These are phyloP conservation scores for Chymomyza caudatula DNA, from an alignment of 2,888 invertebrate species.

Conservation along the genomic window DNA sequence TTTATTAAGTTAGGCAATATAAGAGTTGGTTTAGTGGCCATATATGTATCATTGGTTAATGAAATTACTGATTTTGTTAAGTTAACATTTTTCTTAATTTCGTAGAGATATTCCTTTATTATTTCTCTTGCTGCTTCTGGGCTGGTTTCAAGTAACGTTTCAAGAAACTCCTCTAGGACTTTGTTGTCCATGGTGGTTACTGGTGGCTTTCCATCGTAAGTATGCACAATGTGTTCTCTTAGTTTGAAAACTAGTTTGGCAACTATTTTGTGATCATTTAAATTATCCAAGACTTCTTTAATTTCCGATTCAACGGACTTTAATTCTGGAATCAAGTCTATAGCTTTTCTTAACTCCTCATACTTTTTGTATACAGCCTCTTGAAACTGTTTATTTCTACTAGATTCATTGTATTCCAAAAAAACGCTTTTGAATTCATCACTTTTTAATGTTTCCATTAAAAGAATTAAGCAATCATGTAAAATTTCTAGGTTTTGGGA, in stretches of 20 bases:
- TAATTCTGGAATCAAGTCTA: slow-evolving; percentile 15
- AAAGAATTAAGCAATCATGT: slow-evolving; percentile 31
- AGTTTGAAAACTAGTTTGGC: slow-evolving; percentile 66
- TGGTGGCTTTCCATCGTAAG: slow-evolving; percentile 59
- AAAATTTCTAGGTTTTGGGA: slow-evolving; percentile 52
- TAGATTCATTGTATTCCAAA: slow-evolving; percentile 10
- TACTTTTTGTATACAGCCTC: slow-evolving; percentile 20
- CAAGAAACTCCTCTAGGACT: slow-evolving; percentile 42
- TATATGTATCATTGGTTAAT: slow-evolving; percentile 31
- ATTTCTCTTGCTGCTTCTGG: slow-evolving; percentile 39
- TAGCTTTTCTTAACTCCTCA: background rate
- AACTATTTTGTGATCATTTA: slow-evolving; percentile 37
- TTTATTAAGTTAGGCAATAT: slow-evolving; percentile 42
- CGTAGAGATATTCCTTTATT: slow-evolving; percentile 26
- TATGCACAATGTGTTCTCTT: slow-evolving; percentile 73
- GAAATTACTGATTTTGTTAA: slow-evolving; percentile 33
- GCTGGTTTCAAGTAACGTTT: slow-evolving; percentile 33
- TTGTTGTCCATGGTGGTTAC: slow-evolving; percentile 30
- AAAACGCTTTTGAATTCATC: slow-evolving; percentile 1
- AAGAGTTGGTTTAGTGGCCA: slow-evolving; percentile 35
- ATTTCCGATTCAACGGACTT: background rate
- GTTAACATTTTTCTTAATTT: slow-evolving; percentile 45
- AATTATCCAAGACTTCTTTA: slow-evolving; percentile 36
- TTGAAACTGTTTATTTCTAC: slow-evolving; percentile 3
- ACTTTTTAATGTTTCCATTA: slow-evolving; percentile 25